Evolutionary conservation across 2,888 invertebrate genomes (phyloP).

Genomic region (Nesidiocoris tenuis): DNA sequence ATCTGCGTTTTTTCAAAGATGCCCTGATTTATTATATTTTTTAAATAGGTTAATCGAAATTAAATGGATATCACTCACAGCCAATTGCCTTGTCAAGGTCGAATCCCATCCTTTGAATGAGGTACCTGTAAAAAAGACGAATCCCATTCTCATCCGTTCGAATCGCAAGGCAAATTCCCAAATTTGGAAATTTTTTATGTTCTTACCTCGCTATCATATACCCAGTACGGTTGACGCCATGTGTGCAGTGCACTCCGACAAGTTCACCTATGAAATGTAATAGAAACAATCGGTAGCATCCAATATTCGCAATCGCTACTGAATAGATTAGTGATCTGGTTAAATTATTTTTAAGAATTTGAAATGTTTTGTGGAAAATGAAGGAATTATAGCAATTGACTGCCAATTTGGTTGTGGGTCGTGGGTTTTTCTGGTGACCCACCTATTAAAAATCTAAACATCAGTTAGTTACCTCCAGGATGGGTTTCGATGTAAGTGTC

Average conservation of each 20-base stretch:
- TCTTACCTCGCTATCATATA: slow-evolving; percentile 74
- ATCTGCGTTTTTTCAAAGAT: too few species aligned
- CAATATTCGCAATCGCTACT: too few species aligned
- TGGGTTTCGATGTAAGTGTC: slow-evolving; percentile 45
- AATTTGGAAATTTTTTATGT: too few species aligned
- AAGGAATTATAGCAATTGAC: too few species aligned
- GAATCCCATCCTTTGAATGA: slow-evolving; percentile 65
- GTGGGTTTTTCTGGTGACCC: too few species aligned
- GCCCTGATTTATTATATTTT: too few species aligned
- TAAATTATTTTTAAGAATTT: too few species aligned
- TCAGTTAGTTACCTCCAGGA: slow-evolving; percentile 27
- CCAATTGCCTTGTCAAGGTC: slow-evolving; percentile 61
- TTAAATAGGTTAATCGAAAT: too few species aligned
- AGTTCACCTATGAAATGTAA: slow-evolving; percentile 59
- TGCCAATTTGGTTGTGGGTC: too few species aligned
- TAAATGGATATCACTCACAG: slow-evolving; percentile 60
- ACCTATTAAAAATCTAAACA: slow-evolving; percentile 7
- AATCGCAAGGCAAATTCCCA: background rate
- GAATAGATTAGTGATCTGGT: too few species aligned
- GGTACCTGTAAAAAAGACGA: slow-evolving; percentile 55
- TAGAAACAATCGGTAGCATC: too few species aligned
- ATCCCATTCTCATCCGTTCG: background rate
- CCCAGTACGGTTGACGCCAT: slow-evolving; percentile 77
- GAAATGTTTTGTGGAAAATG: too few species aligned
- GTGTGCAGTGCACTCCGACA: slow-evolving; percentile 79